Conservation (phyloP, 2,797 vertebrate species). For the Paramormyrops hopkinsi region DNA sequence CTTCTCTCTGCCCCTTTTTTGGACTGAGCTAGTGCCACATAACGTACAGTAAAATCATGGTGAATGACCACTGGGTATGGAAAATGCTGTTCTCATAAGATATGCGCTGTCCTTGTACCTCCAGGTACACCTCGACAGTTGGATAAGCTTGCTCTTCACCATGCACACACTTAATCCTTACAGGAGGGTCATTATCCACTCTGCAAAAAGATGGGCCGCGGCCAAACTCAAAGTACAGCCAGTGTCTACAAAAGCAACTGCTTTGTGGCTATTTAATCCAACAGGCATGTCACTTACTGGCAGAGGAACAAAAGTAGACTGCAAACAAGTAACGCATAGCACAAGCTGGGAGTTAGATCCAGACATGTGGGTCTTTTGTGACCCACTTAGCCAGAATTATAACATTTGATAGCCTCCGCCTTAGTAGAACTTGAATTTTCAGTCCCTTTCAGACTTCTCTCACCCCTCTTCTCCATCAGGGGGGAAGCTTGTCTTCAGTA, state of each 20-base stretch:
- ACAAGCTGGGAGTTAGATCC: background rate
- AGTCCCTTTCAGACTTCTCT: background rate
- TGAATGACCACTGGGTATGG: background rate
- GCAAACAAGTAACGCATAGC: background rate
- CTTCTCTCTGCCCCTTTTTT: background rate
- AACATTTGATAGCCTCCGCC: background rate
- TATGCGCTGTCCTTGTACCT: background rate
- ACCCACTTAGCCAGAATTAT: background rate
- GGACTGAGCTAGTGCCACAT: background rate
- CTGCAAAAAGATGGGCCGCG: background rate
- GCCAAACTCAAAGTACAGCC: background rate
- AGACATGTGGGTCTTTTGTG: background rate
- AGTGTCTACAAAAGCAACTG: background rate
- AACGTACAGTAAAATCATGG: background rate
- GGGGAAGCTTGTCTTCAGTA: background rate
- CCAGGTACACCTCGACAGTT: background rate
- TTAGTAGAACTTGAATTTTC: background rate
- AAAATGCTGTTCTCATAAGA: background rate
- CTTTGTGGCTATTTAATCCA: background rate
- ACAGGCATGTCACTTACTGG: background rate
- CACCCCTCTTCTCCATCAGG: background rate
- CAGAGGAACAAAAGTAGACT: background rate
- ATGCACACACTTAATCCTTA: background rate
- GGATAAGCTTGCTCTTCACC: background rate
- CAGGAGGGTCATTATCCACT: background rate